These are phyloP conservation scores for Montipora cactus DNA, from an alignment of 64 coral and sea anemone species.

Conservation along the genomic window DNA sequence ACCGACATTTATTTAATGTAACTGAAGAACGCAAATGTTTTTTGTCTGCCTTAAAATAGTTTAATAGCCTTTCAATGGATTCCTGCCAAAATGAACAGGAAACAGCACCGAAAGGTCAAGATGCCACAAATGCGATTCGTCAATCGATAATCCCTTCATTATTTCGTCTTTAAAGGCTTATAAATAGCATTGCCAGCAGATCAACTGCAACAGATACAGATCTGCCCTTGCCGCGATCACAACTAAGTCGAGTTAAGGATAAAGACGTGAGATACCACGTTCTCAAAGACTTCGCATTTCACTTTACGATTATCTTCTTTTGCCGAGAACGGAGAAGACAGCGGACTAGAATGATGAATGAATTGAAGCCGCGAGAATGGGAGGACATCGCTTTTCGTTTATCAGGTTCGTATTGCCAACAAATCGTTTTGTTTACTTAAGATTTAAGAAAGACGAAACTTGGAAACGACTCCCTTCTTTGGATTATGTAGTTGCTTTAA, in stretches of 20 bases:
- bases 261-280: not conserved
- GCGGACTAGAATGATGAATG: not conserved
- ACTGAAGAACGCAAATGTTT: constrained; percentile 10
- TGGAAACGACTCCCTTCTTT: no score
- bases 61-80: constrained; percentile 13
- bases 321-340: no score
- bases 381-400: constrained; percentile 48
- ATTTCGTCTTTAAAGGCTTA: constrained; percentile 27
- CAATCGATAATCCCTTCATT: not conserved
- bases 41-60: constrained; percentile 29
- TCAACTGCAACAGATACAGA: constrained; percentile 10
- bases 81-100: constrained; percentile 38
- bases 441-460: not conserved
- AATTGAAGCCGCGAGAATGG: constrained; percentile 17
- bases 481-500: no score
- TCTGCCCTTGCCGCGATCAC: not conserved
- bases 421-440: not conserved
- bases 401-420: constrained; percentile 7
- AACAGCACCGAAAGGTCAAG: constrained; percentile 37
- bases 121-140: constrained; percentile 47
- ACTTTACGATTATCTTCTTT: not conserved
- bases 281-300: not conserved
- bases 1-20: not conserved
- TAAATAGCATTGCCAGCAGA: not conserved
- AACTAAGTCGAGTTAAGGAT: not conserved